Conservation (phyloP, 2,888 invertebrate genomes). For the Leptinotarsa haldemani region DNA sequence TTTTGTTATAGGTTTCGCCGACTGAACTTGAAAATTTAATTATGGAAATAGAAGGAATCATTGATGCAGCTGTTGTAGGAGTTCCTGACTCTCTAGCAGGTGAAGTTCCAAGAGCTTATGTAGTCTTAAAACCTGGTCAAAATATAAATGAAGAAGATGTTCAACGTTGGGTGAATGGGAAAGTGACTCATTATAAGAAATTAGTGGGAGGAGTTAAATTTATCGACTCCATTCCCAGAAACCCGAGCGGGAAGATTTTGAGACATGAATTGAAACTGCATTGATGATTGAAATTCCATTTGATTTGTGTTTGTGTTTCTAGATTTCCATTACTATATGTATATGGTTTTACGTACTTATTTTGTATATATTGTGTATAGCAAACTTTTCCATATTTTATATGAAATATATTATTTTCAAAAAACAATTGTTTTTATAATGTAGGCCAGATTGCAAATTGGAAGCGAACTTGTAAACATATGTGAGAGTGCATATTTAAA, state of each 20-base stretch:
- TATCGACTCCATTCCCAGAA: slow-evolving; percentile 78
- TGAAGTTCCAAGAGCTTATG: slow-evolving; percentile 80
- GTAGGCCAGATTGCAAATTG: too few species aligned
- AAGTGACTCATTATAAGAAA: slow-evolving; percentile 79
- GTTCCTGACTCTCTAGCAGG: slow-evolving; percentile 77
- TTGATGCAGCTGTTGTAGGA: slow-evolving; percentile 84
- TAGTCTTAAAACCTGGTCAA: slow-evolving; percentile 72
- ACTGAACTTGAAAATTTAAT: slow-evolving; percentile 85
- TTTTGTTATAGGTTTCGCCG: slow-evolving; percentile 77
- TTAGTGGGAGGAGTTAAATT: slow-evolving; percentile 78
- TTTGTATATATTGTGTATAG: slow-evolving; percentile 16
- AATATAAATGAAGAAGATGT: slow-evolving; percentile 71
- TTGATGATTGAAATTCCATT: slow-evolving; percentile 17
- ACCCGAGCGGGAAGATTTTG: slow-evolving; percentile 81
- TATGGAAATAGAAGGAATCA: slow-evolving; percentile 76
- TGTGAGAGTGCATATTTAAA: too few species aligned
- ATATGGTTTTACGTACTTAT: slow-evolving; percentile 22
- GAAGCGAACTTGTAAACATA: too few species aligned
- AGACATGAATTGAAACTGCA: slow-evolving; percentile 73
- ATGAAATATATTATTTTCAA: too few species aligned
- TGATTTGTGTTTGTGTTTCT: background rate
- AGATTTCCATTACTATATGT: slow-evolving; percentile 2
- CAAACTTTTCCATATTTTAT: too few species aligned
- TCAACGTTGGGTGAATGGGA: slow-evolving; percentile 71
- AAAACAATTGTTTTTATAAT: too few species aligned